phyloP scores from a whole-genome alignment of 2,888 invertebrate genomes.

The Sepioteuthis lessoniana region DNA sequence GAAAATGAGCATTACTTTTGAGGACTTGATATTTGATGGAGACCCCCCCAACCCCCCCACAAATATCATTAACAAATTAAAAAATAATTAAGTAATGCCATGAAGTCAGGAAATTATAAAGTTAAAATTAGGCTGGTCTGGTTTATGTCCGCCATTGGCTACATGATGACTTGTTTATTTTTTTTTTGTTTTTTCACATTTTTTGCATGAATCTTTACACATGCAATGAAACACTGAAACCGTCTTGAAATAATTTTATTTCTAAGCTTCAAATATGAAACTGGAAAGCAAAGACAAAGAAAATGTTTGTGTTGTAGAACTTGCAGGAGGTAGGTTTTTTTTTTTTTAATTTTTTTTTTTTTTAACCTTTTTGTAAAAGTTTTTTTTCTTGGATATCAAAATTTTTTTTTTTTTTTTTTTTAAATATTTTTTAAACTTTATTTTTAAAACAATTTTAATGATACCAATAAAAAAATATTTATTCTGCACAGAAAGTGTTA shows the following conservation, averaged over 20 bases:
- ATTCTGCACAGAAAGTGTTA: background rate
- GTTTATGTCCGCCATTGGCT: too few relatives aligned
- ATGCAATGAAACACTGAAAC: background rate
- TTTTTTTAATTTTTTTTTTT: background rate
- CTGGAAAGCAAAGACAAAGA: background rate
- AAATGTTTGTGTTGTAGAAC: background rate
- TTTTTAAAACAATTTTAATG: conserved; percentile 4
- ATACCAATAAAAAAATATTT: background rate
- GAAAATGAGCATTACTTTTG: background rate
- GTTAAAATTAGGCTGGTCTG: too few relatives aligned
- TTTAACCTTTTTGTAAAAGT: background rate
- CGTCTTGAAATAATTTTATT: background rate
- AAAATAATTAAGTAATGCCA: background rate
- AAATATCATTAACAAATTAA: background rate
- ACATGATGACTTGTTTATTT: too few relatives aligned
- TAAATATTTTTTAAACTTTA: too few relatives aligned
- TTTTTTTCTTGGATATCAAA: background rate
- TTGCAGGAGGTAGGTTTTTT: background rate
- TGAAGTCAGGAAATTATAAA: background rate
- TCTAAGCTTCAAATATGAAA: background rate
- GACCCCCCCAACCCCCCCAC: too few relatives aligned
- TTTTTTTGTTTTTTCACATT: too few relatives aligned
- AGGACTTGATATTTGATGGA: background rate
- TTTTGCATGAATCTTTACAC: background rate
- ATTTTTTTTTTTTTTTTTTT: background rate